Percentiles rank a stretch among this genome's conserved stretches.
Evolutionary conservation across 2,113 vertebrate species (phyloP).

Genomic region (Scolopax mira): DNA sequence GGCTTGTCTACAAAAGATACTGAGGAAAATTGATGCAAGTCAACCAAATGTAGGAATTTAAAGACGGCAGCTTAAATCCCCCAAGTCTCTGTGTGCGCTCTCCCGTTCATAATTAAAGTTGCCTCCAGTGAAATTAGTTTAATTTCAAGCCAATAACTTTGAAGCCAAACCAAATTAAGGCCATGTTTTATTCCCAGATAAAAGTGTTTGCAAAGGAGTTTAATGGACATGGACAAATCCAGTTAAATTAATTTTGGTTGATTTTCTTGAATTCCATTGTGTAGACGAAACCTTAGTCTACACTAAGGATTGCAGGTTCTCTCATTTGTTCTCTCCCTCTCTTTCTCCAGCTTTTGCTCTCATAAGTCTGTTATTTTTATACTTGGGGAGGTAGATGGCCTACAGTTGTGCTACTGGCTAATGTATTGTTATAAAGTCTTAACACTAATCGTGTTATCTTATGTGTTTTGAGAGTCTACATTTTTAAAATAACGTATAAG

Average conservation of each 20-base stretch:
- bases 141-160: neutral
- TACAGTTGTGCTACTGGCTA: neutral
- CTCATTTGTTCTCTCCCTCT: neutral
- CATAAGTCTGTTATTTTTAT: neutral
- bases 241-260: neutral
- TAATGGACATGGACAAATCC: neutral
- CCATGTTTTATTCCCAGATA: neutral
- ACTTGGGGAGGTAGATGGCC: neutral
- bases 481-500: neutral
- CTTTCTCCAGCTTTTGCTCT: neutral
- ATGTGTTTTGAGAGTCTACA: neutral
- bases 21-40: neutral
- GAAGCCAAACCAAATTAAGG: constrained; percentile 9
- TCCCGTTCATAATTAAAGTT: neutral
- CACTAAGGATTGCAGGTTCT: neutral
- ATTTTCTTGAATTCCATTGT: neutral
- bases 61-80: neutral
- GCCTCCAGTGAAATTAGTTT: neutral
- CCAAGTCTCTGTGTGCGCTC: neutral
- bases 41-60: neutral
- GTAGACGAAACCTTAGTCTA: neutral
- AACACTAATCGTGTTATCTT: neutral
- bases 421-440: neutral
- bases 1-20: neutral
- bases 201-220: neutral